A percentile compares a stretch with the other conserved stretches of the same genome.
These are phyloP conservation scores for Schrankia costaestrigalis DNA, from an alignment of 2,888 invertebrate genomes.

Conservation along the genomic window DNA sequence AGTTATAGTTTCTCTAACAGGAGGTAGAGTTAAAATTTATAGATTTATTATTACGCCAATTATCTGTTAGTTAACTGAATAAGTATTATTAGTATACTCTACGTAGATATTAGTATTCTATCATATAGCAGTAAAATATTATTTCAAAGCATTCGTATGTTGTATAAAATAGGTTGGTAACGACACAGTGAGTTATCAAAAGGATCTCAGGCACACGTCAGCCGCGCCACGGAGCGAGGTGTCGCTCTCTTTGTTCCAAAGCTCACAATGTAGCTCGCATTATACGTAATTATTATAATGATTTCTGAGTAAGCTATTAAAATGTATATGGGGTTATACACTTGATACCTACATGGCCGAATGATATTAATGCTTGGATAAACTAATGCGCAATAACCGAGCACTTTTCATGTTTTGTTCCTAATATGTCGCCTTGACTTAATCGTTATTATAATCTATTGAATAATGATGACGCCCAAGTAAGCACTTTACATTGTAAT, in stretches of 20 bases:
- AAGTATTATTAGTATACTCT: too few species aligned
- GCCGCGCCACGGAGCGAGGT: slow-evolving; percentile 17
- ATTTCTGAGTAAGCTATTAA: slow-evolving; percentile 35
- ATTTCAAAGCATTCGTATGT: too few species aligned
- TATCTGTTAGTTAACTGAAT: too few species aligned
- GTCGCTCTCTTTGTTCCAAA: slow-evolving; percentile 36
- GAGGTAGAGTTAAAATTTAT: too few species aligned
- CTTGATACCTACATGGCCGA: slow-evolving; percentile 26
- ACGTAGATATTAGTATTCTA: too few species aligned
- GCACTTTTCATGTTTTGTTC: slow-evolving; percentile 19
- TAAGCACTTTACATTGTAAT: neutral
- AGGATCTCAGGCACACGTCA: slow-evolving; percentile 17
- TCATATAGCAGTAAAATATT: too few species aligned
- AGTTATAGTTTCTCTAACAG: too few species aligned
- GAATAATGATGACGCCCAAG: slow-evolving; percentile 10
- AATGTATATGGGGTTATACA: slow-evolving; percentile 23
- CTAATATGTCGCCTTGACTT: slow-evolving; percentile 17
- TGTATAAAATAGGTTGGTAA: too few species aligned
- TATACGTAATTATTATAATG: slow-evolving; percentile 43
- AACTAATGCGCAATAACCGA: slow-evolving; percentile 20
- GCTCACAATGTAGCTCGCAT: slow-evolving; percentile 38
- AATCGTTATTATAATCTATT: slow-evolving; percentile 16
- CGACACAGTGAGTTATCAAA: slow-evolving; percentile 30
- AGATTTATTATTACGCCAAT: too few species aligned
- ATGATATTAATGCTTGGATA: slow-evolving; percentile 28